phyloP scores from a whole-genome alignment of 2,797 vertebrate genomes.

The Malurus splendens region DNA sequence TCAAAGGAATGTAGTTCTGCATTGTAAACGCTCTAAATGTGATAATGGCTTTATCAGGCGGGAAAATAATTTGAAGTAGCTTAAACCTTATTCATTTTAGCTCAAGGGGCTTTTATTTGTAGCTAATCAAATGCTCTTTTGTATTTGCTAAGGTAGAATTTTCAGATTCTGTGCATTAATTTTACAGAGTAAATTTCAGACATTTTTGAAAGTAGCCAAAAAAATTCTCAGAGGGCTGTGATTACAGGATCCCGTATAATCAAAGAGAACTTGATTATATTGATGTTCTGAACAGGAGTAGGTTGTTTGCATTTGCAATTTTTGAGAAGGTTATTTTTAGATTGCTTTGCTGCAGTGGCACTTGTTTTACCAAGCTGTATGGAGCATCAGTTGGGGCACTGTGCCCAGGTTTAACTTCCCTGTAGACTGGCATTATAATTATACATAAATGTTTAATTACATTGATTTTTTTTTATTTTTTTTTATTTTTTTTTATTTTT shows the following conservation, averaged over 20 bases:
- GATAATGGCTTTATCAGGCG: conserved; percentile 76
- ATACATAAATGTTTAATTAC: background rate
- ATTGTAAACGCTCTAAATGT: conserved; percentile 73
- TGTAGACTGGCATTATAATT: background rate
- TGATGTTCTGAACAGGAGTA: background rate
- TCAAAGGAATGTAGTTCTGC: conserved; percentile 77
- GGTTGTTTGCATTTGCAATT: background rate
- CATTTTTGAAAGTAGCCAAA: conserved; percentile 40
- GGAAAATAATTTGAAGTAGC: conserved; percentile 71
- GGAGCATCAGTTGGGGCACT: background rate
- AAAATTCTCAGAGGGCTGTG: conserved; percentile 36
- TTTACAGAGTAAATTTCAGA: conserved; percentile 57
- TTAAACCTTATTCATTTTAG: conserved; percentile 69
- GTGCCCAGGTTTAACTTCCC: background rate
- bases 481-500: too few species aligned
- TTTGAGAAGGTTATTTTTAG: background rate
- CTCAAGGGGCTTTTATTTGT: conserved; percentile 73
- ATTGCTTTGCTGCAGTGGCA: background rate
- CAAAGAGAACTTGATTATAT: background rate
- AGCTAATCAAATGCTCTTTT: conserved; percentile 70
- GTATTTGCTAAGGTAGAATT: conserved; percentile 65
- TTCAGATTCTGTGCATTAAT: conserved; percentile 65
- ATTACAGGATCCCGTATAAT: conserved; percentile 28
- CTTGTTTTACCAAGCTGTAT: background rate
- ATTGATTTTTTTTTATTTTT: background rate